A percentile compares a stretch with the other conserved stretches of the same genome.
Conservation (phyloP, 1,140 invertebrate species). For the Maconellicoccus hirsutus region DNA sequence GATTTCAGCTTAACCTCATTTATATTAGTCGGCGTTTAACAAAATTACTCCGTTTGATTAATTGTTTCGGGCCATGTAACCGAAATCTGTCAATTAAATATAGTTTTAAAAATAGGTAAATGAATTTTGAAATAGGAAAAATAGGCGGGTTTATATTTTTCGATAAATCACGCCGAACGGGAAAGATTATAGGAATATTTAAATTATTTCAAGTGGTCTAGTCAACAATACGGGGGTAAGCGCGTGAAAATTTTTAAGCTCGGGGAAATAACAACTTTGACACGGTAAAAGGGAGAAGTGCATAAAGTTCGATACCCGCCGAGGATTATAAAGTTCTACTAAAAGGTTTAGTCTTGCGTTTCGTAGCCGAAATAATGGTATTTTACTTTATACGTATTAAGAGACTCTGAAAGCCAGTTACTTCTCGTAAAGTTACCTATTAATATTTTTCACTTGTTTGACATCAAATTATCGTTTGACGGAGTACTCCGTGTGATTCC, state of each 20-base stretch:
- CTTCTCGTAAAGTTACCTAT: no score
- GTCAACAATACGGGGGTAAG: not conserved
- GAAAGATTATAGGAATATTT: not conserved
- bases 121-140: no score
- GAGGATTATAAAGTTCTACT: slow-evolving; percentile 1
- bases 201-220: not conserved
- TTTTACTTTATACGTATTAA: no score
- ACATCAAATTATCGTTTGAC: no score
- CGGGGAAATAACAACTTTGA: not conserved
- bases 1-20: not conserved
- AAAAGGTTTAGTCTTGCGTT: not conserved
- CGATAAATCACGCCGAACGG: not conserved
- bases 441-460: no score
- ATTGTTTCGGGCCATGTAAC: slow-evolving; percentile 3
- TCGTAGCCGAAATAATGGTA: not conserved
- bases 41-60: not conserved
- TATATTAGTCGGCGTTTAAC: not conserved
- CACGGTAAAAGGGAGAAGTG: not conserved
- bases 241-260: not conserved
- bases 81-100: slow-evolving; percentile 9
- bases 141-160: not conserved
- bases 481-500: no score
- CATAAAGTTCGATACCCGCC: not conserved
- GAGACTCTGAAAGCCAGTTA: no score
- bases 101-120: not conserved